These are phyloP conservation scores for Platerodrilus igneus DNA, from an alignment of 2,888 invertebrate species.

Conservation along the genomic window DNA sequence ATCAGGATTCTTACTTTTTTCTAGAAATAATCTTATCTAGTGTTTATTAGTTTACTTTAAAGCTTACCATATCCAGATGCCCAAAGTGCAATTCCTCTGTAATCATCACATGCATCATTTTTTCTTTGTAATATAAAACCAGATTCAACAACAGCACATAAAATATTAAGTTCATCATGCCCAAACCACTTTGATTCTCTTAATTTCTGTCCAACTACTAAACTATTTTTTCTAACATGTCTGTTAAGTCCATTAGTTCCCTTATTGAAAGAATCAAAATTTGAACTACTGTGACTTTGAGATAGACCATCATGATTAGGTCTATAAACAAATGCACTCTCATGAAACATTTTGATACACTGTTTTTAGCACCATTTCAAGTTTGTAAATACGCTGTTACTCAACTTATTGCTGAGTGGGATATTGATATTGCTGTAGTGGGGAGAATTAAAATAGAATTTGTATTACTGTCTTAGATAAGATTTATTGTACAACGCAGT, in stretches of 20 bases:
- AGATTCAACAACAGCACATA: conserved; percentile 67
- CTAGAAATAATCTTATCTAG: conserved; percentile 46
- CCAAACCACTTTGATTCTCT: conserved; percentile 73
- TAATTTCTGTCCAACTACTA: conserved; percentile 66
- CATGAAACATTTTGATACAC: conserved; percentile 21
- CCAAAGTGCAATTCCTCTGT: conserved; percentile 63
- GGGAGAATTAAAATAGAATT: no score
- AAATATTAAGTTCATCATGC: conserved; percentile 64
- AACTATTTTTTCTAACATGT: conserved; percentile 59
- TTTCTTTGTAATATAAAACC: conserved; percentile 67
- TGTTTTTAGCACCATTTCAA: no score
- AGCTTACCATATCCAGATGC: conserved; percentile 65
- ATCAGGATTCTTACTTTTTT: conserved; percentile 70
- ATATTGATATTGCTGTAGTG: no score
- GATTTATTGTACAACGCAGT: no score
- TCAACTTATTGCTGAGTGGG: no score
- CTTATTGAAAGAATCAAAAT: conserved; percentile 5
- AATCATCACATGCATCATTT: conserved; percentile 42
- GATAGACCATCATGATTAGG: background rate
- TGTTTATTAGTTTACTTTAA: conserved; percentile 6
- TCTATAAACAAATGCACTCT: conserved; percentile 9
- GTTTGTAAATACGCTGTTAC: no score
- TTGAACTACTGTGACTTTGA: conserved; percentile 10
- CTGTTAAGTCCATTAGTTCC: conserved; percentile 14
- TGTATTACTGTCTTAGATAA: no score